phyloP scores from a whole-genome alignment of 92 coral and sea anemone species.

The Bergia sp. region DNA sequence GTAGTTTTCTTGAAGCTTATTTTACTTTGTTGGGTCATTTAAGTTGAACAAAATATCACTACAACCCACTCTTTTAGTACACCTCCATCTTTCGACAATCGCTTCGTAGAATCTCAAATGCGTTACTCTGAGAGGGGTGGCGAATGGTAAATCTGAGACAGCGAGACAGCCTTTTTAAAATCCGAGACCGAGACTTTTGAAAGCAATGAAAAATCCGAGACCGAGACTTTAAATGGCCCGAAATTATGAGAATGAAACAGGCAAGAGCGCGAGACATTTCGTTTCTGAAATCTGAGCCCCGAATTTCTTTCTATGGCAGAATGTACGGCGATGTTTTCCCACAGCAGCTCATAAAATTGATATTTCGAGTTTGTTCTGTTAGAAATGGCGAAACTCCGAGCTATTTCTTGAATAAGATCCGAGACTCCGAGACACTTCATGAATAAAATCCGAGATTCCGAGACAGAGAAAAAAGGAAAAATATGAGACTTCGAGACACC shows the following conservation, averaged over 20 bases:
- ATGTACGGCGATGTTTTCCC: too few species aligned
- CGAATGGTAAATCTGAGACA: too few species aligned
- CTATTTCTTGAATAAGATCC: not conserved
- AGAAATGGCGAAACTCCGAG: not conserved
- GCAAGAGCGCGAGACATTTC: not conserved
- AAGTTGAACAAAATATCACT: too few species aligned
- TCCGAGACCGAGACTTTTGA: too few species aligned
- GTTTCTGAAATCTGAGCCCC: slow-evolving; percentile 3
- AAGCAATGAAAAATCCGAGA: not conserved
- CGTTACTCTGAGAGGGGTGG: not conserved
- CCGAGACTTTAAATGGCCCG: slow-evolving; percentile 4
- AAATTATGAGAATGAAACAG: not conserved
- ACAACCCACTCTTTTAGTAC: too few species aligned
- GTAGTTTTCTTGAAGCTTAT: too few species aligned
- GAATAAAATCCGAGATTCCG: not conserved
- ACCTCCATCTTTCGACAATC: too few species aligned
- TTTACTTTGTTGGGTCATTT: too few species aligned
- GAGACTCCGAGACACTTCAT: not conserved
- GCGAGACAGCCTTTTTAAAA: too few species aligned
- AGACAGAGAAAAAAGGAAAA: not conserved
- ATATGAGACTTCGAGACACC: not conserved
- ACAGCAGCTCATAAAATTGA: not conserved
- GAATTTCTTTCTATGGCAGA: not conserved
- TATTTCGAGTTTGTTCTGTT: not conserved
- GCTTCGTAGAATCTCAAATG: not conserved